Percentiles rank a stretch among this genome's conserved stretches.
Evolutionary conservation across 2,888 invertebrate genomes (phyloP).

Genomic region (Linnaemya vulpina): DNA sequence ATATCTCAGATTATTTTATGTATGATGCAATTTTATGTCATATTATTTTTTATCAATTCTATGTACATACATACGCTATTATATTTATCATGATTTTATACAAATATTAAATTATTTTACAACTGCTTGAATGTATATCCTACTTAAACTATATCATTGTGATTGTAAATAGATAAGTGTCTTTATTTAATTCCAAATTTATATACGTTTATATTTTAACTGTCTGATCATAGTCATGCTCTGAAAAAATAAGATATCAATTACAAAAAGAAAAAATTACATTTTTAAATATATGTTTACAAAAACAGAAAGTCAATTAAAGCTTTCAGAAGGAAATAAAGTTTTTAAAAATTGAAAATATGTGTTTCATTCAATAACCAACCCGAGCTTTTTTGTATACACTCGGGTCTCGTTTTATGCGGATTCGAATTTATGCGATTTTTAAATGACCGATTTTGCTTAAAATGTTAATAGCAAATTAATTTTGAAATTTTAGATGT

Average conservation of each 20-base stretch:
- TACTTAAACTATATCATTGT: slow-evolving; percentile 31
- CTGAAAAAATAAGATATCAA: slow-evolving; percentile 39
- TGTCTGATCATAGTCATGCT: not conserved
- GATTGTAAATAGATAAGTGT: slow-evolving; percentile 33
- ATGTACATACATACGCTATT: not conserved
- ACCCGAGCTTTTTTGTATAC: too few species aligned
- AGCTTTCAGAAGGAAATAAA: slow-evolving; percentile 45
- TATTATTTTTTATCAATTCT: slow-evolving; percentile 1
- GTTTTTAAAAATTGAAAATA: slow-evolving; percentile 21
- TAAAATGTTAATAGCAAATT: too few species aligned
- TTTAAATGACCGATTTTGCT: too few species aligned
- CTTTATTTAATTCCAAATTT: slow-evolving; percentile 29
- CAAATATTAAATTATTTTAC: not conserved
- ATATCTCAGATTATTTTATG: slow-evolving; percentile 6
- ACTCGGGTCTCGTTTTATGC: too few species aligned
- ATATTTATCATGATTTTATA: slow-evolving; percentile 1
- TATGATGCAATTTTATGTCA: slow-evolving; percentile 55
- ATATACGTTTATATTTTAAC: slow-evolving; percentile 14
- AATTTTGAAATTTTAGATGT: too few species aligned
- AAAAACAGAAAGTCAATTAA: slow-evolving; percentile 41
- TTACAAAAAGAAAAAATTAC: slow-evolving; percentile 15
- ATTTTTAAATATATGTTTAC: slow-evolving; percentile 20
- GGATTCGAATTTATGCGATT: too few species aligned
- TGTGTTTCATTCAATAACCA: not conserved
- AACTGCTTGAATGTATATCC: not conserved